A percentile compares a stretch with the other conserved stretches of the same genome.
phyloP scores from a whole-genome alignment of 2,888 invertebrate genomes.

The Lycocerus yunnanus region DNA sequence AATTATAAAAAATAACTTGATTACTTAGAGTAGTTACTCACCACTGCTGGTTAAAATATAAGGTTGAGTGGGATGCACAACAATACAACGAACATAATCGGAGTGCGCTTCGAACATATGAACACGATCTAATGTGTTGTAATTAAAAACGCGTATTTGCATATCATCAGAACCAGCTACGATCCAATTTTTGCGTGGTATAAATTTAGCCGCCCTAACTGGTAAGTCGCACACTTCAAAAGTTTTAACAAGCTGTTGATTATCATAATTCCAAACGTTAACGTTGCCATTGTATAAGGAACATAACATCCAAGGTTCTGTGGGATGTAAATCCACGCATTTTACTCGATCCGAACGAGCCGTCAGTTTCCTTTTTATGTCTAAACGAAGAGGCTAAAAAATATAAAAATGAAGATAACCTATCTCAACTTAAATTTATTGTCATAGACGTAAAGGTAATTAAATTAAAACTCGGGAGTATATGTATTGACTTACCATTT shows the following conservation, averaged over 20 bases:
- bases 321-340: conserved; percentile 95
- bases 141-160: conserved; percentile 96
- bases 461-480: neutral
- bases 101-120: conserved; percentile 98
- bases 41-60: conserved; percentile 96
- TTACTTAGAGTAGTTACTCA: conserved; percentile 58
- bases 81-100: conserved; percentile 95
- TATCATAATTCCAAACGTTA: conserved; percentile 99
- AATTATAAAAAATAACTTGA: neutral
- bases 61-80: conserved; percentile 96
- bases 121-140: conserved; percentile 95
- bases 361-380: conserved; percentile 96
- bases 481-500: conserved; percentile 27
- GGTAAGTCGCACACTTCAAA: conserved; percentile 96
- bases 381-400: conserved; percentile 88
- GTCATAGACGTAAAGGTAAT: neutral
- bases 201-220: conserved; percentile 94
- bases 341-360: conserved; percentile 98
- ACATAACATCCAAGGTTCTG: conserved; percentile 98
- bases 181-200: conserved; percentile 98
- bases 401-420: neutral
- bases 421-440: neutral
- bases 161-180: conserved; percentile 97
- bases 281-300: conserved; percentile 98
- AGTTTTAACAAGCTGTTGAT: conserved; percentile 85